Evolutionary conservation across 2,888 invertebrate species (phyloP), one percentile per base, ranked within the genome.

Genomic region (Metellina segmentata): DNA sequence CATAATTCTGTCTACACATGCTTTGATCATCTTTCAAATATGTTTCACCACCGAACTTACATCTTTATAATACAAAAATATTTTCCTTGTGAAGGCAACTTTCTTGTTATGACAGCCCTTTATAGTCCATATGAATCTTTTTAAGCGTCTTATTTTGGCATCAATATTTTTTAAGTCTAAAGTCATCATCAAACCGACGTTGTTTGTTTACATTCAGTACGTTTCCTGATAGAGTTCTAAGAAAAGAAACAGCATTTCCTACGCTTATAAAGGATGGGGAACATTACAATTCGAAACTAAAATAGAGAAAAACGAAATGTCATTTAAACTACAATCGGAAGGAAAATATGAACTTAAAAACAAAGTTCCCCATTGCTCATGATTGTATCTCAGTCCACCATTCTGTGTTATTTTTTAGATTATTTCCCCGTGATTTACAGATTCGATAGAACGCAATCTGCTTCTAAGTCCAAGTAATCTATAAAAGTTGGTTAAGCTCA

Each of bases 401-500:
- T 52, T 72, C 52, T 16, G 71, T 34, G 19, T 53, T 69, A n/a
- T 72, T 49, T 72, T 34, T 53, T 7, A 74, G 61, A 48, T 70
- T 69, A 49, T 78, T 74, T 53, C n/a, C 20, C 82, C 77, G 82
- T 89, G 89, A 89, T 82, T 83, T 89, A 89, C 82, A 77, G 89
- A 81, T 87, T 83, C 81, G 74, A 75, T 34, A 69, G 69, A 49
- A 69, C 52, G 53, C 89, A 81, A 89, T 89, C 82, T 89, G 75
- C 82, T 83, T 70, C 82, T 77, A 89, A 82, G 89, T 70, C 82
- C 49, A 16, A 34, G 82, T 74, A 89, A 89, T 89, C 89, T 82
- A 83, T 82, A 89, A 89, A 89, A 89, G 82, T 89, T 89, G 89
- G 89, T 89, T 89, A 89, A 82, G 82, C 82, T 89, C 82, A 89